phyloP scores from a whole-genome alignment of 2,113 vertebrate genomes.

The Anthoscopus minutus region DNA sequence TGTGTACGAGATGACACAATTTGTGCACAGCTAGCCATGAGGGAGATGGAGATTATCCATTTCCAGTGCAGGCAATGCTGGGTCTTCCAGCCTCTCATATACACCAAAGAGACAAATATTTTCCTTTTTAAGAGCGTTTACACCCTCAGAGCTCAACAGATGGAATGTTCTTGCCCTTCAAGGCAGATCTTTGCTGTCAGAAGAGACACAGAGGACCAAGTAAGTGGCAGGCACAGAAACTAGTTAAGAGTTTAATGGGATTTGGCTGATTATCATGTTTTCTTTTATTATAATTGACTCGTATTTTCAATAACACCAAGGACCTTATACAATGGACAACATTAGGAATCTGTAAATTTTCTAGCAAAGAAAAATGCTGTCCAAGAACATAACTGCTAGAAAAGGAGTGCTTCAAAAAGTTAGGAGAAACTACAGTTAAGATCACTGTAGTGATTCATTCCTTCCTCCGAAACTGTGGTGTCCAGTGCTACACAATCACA shows the following conservation, averaged over 20 bases:
- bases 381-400: not conserved
- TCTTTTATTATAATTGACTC: not conserved
- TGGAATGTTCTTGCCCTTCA: slow-evolving; percentile 21
- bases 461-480: fast-evolving
- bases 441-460: not conserved
- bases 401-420: not conserved
- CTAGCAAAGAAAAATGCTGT: not conserved
- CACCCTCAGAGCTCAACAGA: slow-evolving; percentile 14
- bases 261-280: not conserved
- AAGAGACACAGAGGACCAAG: not conserved
- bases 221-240: not conserved
- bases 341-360: not conserved
- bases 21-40: slow-evolving; percentile 36
- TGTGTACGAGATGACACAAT: slow-evolving; percentile 30
- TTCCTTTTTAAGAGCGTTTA: not conserved
- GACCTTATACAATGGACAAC: not conserved
- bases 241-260: not conserved
- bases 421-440: not conserved
- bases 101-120: not conserved
- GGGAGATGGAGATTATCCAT: slow-evolving; percentile 27
- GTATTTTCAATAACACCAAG: not conserved
- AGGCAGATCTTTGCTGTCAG: slow-evolving; percentile 19
- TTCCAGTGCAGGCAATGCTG: not conserved
- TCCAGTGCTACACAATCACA: not conserved
- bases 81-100: not conserved